Evolutionary conservation across 2,888 invertebrate genomes (phyloP).

Genomic region (Cheiracanthium punctorium): DNA sequence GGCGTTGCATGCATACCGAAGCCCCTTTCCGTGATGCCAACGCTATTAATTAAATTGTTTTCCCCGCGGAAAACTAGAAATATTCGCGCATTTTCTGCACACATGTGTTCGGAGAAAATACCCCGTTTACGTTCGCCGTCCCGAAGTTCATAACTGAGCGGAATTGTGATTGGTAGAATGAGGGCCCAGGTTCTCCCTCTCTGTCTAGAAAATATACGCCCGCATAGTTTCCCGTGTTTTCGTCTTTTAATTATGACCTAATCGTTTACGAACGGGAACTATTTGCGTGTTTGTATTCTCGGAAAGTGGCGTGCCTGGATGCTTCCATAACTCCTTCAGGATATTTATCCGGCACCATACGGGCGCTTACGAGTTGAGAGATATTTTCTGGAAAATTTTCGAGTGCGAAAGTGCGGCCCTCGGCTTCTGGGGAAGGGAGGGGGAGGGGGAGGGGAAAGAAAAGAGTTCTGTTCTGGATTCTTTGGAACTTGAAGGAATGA

Average conservation of each 20-base stretch:
- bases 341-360: slow-evolving; percentile 5
- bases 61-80: slow-evolving; percentile 31
- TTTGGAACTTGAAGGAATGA: too few species aligned
- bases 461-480: background rate
- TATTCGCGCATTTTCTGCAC: slow-evolving; percentile 16
- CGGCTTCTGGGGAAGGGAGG: too few species aligned
- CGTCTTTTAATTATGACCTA: slow-evolving; percentile 53
- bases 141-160: slow-evolving; percentile 38
- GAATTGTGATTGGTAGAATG: slow-evolving; percentile 29
- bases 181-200: too few species aligned
- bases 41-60: slow-evolving; percentile 67
- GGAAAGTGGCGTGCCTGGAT: background rate
- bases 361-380: background rate
- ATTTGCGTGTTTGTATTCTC: slow-evolving; percentile 13
- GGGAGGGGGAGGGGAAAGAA: too few species aligned
- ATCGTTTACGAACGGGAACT: slow-evolving; percentile 25
- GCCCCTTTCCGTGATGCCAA: slow-evolving; percentile 37
- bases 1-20: background rate
- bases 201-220: slow-evolving; percentile 39
- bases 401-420: too few species aligned
- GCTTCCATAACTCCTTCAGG: background rate
- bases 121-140: slow-evolving; percentile 37
- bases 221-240: slow-evolving; percentile 41
- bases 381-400: background rate
- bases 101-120: slow-evolving; percentile 33